Evolutionary conservation across 2,888 invertebrate genomes (phyloP).

Genomic region (Temnothorax rugatulus): DNA sequence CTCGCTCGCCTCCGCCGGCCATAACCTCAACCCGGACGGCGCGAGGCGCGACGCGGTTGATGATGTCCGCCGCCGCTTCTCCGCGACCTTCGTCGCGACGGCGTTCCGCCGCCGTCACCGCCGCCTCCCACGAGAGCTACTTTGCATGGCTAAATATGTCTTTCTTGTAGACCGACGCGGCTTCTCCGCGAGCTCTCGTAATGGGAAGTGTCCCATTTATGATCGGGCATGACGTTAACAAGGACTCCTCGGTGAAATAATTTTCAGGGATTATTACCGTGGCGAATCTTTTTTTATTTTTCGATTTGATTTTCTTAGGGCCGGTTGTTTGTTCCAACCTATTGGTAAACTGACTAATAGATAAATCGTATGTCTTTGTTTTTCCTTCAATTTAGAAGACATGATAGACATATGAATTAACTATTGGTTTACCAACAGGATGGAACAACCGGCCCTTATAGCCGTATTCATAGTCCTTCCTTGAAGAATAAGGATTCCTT

Average conservation of each 20-base stretch:
- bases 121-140: conserved; percentile 46
- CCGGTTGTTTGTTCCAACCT: too few species aligned
- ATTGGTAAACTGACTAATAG: too few species aligned
- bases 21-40: conserved; percentile 75
- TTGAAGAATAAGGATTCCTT: too few species aligned
- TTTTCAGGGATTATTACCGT: not conserved
- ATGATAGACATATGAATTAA: too few species aligned
- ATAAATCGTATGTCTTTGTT: too few species aligned
- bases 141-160: conserved; percentile 62
- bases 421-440: too few species aligned
- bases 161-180: not conserved
- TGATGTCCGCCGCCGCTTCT: not conserved
- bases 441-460: too few species aligned
- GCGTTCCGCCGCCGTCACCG: not conserved
- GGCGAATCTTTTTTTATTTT: not conserved
- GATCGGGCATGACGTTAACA: not conserved
- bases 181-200: not conserved
- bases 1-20: conserved; percentile 59
- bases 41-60: conserved; percentile 17
- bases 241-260: too few species aligned
- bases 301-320: not conserved
- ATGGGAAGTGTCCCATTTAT: not conserved
- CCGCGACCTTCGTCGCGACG: conserved; percentile 55
- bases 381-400: too few species aligned
- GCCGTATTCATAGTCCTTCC: too few species aligned